These are phyloP conservation scores for Carterocephalus palaemon DNA, from an alignment of 2,888 invertebrate species.

Conservation along the genomic window DNA sequence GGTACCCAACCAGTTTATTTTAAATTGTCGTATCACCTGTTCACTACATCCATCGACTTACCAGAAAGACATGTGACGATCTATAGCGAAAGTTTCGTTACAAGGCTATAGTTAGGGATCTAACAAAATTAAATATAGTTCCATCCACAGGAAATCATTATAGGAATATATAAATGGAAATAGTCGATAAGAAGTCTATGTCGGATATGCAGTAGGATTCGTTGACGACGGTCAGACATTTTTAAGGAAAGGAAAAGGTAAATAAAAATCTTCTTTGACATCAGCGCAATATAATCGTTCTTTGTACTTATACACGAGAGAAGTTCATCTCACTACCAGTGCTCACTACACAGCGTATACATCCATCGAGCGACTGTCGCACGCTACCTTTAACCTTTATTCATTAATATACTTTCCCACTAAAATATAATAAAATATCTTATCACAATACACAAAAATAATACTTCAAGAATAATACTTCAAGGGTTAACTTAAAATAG, in stretches of 20 bases:
- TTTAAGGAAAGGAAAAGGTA: not conserved
- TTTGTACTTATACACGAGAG: conserved; percentile 74
- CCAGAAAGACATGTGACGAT: too few species aligned
- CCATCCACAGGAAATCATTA: too few species aligned
- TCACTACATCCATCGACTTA: too few species aligned
- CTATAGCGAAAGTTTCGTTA: too few species aligned
- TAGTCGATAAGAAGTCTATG: too few species aligned
- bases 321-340: conserved; percentile 53
- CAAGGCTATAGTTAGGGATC: too few species aligned
- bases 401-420: conserved; percentile 60
- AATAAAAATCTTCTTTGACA: conserved; percentile 47
- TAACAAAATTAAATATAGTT: too few species aligned
- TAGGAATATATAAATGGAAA: too few species aligned
- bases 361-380: conserved; percentile 58
- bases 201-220: too few species aligned
- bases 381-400: conserved; percentile 63
- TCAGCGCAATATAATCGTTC: conserved; percentile 75
- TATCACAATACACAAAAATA: conserved; percentile 73
- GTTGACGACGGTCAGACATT: not conserved
- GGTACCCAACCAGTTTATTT: too few species aligned
- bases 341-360: conserved; percentile 69
- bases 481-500: conserved; percentile 61
- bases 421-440: conserved; percentile 71
- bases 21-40: too few species aligned
- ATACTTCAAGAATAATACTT: conserved; percentile 76